phyloP scores from a whole-genome alignment of 1,140 invertebrate species.

The Drosophila repletoides region DNA sequence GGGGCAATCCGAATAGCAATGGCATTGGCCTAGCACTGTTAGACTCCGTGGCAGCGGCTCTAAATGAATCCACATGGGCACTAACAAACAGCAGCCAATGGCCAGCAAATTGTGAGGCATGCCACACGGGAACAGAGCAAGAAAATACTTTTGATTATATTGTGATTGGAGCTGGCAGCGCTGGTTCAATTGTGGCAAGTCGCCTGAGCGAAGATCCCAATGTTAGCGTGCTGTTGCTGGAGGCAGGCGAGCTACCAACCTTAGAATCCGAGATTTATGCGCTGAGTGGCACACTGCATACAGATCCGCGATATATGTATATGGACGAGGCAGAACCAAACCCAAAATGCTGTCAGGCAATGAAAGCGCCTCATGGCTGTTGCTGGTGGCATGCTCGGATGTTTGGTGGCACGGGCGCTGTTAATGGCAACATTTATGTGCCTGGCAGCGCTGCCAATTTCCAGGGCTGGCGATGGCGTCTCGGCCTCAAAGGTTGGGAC shows the following conservation, averaged over 20 bases:
- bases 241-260: constrained; percentile 82
- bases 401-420: constrained; percentile 86
- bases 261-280: constrained; percentile 53
- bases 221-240: constrained; percentile 82
- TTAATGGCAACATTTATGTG: constrained; percentile 90
- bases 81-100: constrained; percentile 83
- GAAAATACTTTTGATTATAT: constrained; percentile 83
- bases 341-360: constrained; percentile 56
- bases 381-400: constrained; percentile 86
- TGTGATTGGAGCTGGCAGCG: constrained; percentile 85
- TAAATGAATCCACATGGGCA: constrained; percentile 83
- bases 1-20: constrained; percentile 36
- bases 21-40: constrained; percentile 83
- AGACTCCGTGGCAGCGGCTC: constrained; percentile 83
- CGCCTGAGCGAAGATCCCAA: constrained; percentile 58
- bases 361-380: constrained; percentile 82
- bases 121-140: constrained; percentile 47
- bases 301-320: constrained; percentile 54
- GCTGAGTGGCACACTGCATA: constrained; percentile 47
- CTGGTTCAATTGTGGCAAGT: constrained; percentile 85
- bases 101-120: constrained; percentile 82
- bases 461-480: constrained; percentile 85
- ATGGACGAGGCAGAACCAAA: constrained; percentile 52
- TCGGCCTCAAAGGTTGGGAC: constrained; percentile 85
- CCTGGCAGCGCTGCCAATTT: constrained; percentile 86